Conservation (phyloP, 2,797 vertebrate genomes). For the Falco rusticolus region DNA sequence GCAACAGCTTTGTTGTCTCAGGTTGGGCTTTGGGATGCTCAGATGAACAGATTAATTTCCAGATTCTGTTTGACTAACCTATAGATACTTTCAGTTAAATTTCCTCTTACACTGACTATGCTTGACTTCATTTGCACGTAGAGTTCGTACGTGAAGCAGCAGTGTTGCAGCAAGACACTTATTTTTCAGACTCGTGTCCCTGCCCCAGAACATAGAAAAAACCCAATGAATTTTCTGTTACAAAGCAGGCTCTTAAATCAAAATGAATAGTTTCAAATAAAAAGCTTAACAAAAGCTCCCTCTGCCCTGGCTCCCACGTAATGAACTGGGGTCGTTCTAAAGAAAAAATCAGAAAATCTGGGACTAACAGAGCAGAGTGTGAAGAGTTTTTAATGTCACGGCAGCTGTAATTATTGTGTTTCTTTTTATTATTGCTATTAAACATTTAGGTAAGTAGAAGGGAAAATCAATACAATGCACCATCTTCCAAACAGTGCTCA, state of each 20-base stretch:
- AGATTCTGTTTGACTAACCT: background rate
- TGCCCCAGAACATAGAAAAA: background rate
- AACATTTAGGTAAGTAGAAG: background rate
- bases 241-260: background rate
- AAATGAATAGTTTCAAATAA: constrained; percentile 32
- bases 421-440: constrained; percentile 12
- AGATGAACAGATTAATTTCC: background rate
- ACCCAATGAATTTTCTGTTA: background rate
- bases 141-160: background rate
- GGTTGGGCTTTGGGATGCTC: background rate
- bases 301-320: background rate
- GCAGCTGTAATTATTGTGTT: background rate
- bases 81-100: background rate
- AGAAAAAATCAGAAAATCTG: constrained; percentile 1
- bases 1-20: background rate
- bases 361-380: background rate
- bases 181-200: background rate
- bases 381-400: background rate
- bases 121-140: background rate
- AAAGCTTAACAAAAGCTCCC: background rate
- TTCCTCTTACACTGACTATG: background rate
- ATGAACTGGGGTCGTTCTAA: background rate
- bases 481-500: background rate
- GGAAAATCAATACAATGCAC: background rate
- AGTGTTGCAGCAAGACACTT: background rate